phyloP scores from a whole-genome alignment of 1,140 invertebrate species.

The Bicyclus anynana region DNA sequence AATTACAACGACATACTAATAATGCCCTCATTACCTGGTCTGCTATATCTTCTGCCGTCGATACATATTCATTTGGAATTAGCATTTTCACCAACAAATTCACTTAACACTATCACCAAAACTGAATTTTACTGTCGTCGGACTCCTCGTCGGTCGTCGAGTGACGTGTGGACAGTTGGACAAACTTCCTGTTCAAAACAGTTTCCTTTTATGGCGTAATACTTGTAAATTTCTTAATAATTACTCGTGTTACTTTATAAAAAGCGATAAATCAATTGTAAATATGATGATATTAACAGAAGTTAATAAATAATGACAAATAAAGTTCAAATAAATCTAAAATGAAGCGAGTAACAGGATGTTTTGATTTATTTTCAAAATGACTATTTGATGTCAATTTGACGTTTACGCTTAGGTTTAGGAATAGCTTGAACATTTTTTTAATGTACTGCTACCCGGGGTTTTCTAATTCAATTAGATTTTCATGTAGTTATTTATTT shows the following conservation, averaged over 20 bases:
- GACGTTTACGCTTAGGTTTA: neutral
- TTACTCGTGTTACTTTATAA: neutral
- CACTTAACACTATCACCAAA: conserved; percentile 58
- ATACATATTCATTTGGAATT: conserved; percentile 91
- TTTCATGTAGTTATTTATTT: too few species aligned
- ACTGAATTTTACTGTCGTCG: conserved; percentile 57
- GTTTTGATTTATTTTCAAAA: neutral
- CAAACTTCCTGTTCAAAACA: conserved; percentile 53
- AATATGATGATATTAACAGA: neutral
- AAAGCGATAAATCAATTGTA: neutral
- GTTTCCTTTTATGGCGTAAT: conserved; percentile 10
- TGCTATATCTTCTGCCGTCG: conserved; percentile 94
- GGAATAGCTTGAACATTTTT: neutral
- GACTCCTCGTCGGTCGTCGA: conserved; percentile 41
- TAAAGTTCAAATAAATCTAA: neutral
- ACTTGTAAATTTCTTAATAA: neutral
- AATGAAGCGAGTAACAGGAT: conserved; percentile 3
- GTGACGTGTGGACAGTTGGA: conserved; percentile 74
- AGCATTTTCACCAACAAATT: conserved; percentile 81
- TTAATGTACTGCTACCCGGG: too few species aligned
- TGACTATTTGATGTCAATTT: neutral
- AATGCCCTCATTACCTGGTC: conserved; percentile 86
- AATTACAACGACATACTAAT: neutral
- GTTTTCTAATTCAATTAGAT: too few species aligned
- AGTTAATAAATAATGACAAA: neutral